Conservation (phyloP, 2,797 vertebrate species). For the Leuciscus waleckii region DNA sequence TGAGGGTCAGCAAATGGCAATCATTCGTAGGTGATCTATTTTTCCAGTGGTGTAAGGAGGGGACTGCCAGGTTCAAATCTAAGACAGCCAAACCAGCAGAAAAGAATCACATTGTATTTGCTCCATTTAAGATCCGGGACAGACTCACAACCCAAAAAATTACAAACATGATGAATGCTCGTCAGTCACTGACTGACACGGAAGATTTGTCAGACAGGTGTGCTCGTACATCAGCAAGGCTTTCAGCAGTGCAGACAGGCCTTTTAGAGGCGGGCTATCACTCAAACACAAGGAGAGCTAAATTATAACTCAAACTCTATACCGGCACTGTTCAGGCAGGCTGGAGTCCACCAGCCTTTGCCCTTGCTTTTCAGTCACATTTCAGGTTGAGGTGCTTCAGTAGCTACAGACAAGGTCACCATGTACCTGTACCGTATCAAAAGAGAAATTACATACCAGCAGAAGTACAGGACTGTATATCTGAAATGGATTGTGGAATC, state of each 20-base stretch:
- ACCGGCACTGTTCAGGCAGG: conserved; percentile 73
- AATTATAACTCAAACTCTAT: conserved; percentile 70
- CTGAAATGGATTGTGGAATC: not conserved
- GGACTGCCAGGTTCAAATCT: not conserved
- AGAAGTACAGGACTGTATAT: not conserved
- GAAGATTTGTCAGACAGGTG: conserved; percentile 81
- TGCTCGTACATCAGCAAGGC: conserved; percentile 74
- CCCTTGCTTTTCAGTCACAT: conserved; percentile 33
- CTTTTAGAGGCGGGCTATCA: conserved; percentile 76
- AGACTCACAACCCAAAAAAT: conserved; percentile 73
- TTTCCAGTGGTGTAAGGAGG: not conserved
- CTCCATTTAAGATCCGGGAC: conserved; percentile 75
- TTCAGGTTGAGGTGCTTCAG: conserved; percentile 37
- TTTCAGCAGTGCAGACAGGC: conserved; percentile 80
- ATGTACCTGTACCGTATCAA: conserved; percentile 30
- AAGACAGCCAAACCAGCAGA: conserved; percentile 29
- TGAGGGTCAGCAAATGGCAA: not conserved
- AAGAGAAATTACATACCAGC: not conserved
- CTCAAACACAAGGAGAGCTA: conserved; percentile 78
- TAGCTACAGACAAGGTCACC: conserved; percentile 38
- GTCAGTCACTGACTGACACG: conserved; percentile 75
- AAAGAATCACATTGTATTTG: conserved; percentile 71
- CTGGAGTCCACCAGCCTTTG: conserved; percentile 57
- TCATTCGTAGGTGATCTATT: not conserved
- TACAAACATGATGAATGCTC: conserved; percentile 83